A percentile compares a stretch with the other conserved stretches of the same genome.
Conservation (phyloP, 2,888 invertebrate genomes). For the Luffia ferchaultella region DNA sequence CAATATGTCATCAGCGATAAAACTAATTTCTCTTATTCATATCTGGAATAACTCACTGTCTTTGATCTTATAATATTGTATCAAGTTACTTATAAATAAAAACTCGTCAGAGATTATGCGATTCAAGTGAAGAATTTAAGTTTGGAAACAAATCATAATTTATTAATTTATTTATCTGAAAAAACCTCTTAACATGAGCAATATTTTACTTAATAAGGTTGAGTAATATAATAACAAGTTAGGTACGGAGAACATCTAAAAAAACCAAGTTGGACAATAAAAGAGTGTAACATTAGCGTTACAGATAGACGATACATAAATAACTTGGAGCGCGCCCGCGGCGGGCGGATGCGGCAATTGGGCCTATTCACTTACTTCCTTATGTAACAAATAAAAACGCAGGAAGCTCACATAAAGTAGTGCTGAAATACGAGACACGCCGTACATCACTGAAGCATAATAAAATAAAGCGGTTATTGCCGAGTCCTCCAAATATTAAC, state of each 20-base stretch:
- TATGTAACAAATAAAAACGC: background rate
- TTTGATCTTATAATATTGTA: no score
- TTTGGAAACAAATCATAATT: no score
- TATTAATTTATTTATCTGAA: no score
- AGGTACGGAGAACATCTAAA: background rate
- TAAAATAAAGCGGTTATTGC: constrained; percentile 4
- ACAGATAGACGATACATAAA: background rate
- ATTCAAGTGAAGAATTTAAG: no score
- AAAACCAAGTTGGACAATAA: background rate
- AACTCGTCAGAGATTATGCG: no score
- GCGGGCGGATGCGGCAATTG: background rate
- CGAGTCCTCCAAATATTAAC: constrained; percentile 9
- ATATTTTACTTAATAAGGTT: background rate
- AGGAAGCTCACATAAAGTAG: background rate
- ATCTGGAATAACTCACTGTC: no score
- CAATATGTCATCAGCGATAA: no score
- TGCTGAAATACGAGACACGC: constrained; percentile 2
- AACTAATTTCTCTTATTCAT: no score
- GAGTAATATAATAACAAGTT: background rate
- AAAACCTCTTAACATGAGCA: background rate
- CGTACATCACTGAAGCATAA: constrained; percentile 7
- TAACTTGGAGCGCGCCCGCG: background rate
- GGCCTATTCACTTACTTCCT: background rate
- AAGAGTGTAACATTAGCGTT: background rate
- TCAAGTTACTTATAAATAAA: no score